Base-by-base conservation (phyloP, 2,888 invertebrate genomes). In the Catocala nupta region DNA sequence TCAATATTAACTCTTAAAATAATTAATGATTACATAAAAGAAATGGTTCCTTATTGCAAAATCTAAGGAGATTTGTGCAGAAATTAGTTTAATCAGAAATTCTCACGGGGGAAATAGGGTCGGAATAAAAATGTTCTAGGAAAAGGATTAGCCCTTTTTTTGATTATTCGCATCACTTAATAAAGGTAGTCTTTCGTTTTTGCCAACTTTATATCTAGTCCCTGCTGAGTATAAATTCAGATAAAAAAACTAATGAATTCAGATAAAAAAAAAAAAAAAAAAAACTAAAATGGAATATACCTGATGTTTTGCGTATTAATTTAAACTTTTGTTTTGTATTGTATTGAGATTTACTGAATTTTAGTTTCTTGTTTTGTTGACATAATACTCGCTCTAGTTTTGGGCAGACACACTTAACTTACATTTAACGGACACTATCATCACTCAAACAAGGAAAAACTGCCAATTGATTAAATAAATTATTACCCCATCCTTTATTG, bases 31-130 rank as follows among this genome's bases (percentile, higher is more conserved):
- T 64, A 61, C 54, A 68, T 65, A 73, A 68, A 61, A 73, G 65
- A 58, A 1, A 10, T 39, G 36, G 36, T 39, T 39, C 36, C 4
- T 39, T 39, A 39, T 7, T 39, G 36, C 36, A 39, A 39, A 39
- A 39, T 39, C 36, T 39, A 8, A 39, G 36, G 8, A 7, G 5
- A 6, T 76, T 67, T 68, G 71, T 68, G 68, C 68, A 73, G 70
- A 79, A 80, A 76, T 77, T 75, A 73, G 71, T 80, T 80, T 81
- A 80, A 82, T 82, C 78, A 75, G 68, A 68, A 80, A 77, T 70
- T 74, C 79, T 79, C 80, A 79, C 79, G 81, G 73, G 77, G 63
- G 58, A 75, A 75, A 77, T 77, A 76, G 71, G 59, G 64, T 61
- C 42, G 62, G 75, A 68, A 79, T 71, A 73, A 77, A 79, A 77